Conservation (phyloP, 2,888 invertebrate species). For the Merodon equestris region DNA sequence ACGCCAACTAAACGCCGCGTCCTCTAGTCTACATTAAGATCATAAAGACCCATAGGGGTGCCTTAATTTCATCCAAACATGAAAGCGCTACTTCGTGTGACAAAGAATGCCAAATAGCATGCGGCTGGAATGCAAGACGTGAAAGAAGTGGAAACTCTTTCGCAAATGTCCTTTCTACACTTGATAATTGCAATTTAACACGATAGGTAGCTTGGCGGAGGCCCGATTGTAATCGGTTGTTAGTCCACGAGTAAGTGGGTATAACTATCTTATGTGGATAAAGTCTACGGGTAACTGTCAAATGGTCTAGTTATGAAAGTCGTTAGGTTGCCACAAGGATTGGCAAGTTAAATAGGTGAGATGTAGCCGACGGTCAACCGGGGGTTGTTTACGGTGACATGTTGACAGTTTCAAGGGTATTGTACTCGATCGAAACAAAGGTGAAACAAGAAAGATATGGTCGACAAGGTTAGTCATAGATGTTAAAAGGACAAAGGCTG, state of each 20-base stretch:
- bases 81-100: conserved; percentile 49
- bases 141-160: conserved; percentile 7
- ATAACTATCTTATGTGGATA: conserved; percentile 26
- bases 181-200: conserved; percentile 52
- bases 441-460: too few relatives aligned
- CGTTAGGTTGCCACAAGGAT: neutral
- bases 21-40: neutral
- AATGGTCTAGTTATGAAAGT: conserved; percentile 24
- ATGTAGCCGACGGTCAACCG: too few relatives aligned
- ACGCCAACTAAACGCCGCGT: conserved; percentile 50
- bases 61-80: conserved; percentile 61
- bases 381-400: too few relatives aligned
- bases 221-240: conserved; percentile 43
- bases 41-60: conserved; percentile 6
- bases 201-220: conserved; percentile 29
- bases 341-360: neutral
- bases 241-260: conserved; percentile 28
- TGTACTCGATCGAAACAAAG: too few relatives aligned
- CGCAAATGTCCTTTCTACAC: conserved; percentile 11
- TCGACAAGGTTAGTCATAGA: too few relatives aligned
- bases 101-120: neutral
- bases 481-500: too few relatives aligned
- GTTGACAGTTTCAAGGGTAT: too few relatives aligned
- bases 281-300: conserved; percentile 26
- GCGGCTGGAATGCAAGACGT: neutral